These are phyloP conservation scores for Cydia splendana DNA, from an alignment of 1,140 invertebrate genomes.

Conservation along the genomic window DNA sequence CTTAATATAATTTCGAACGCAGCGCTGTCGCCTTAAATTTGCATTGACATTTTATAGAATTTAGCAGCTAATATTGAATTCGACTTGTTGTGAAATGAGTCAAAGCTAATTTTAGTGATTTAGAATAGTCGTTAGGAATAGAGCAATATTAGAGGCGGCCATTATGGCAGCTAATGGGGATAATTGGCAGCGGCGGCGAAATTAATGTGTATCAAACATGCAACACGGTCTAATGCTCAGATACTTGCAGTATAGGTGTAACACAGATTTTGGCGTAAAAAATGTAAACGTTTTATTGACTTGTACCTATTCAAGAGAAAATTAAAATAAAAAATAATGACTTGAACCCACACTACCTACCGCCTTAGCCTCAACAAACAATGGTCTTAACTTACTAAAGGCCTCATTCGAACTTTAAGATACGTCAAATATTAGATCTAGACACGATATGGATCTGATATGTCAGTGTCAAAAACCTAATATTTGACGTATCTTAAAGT, in stretches of 20 bases:
- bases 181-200: constrained; percentile 14
- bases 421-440: no score
- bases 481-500: no score
- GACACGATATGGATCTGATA: no score
- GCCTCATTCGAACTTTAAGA: no score
- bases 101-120: constrained; percentile 21
- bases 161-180: constrained; percentile 19
- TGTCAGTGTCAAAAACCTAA: no score
- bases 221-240: constrained; percentile 16
- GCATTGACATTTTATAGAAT: constrained; percentile 4
- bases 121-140: constrained; percentile 15
- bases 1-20: neutral
- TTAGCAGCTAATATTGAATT: neutral
- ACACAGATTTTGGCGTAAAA: neutral
- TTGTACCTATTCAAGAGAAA: no score
- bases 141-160: constrained; percentile 18
- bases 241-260: neutral
- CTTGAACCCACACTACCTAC: no score
- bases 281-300: neutral
- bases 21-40: neutral
- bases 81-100: neutral
- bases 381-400: no score
- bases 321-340: no score
- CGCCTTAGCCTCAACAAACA: no score
- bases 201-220: constrained; percentile 29